Percentiles rank a stretch among this genome's conserved stretches.
phyloP scores from a whole-genome alignment of 2,888 invertebrate species.

The Julus scanicus region DNA sequence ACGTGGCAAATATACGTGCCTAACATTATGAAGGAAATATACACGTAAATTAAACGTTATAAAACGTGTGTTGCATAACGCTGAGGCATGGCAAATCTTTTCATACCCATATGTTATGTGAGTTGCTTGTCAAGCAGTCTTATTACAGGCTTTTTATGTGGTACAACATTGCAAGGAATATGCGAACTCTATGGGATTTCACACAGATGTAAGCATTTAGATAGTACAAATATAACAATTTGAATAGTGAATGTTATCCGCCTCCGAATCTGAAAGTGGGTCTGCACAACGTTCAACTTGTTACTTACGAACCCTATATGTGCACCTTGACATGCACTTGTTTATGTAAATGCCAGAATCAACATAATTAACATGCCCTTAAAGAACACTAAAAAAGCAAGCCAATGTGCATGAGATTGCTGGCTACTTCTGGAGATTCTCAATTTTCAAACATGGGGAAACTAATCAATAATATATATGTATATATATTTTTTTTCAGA shows the following conservation, averaged over 20 bases:
- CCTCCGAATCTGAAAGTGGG: neutral
- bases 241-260: neutral
- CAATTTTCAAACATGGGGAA: no score
- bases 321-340: neutral
- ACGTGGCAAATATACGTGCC: no score
- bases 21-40: neutral
- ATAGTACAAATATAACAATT: neutral
- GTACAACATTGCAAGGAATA: neutral
- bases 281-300: neutral
- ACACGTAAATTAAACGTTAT: neutral
- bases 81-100: conserved; percentile 4
- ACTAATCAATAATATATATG: no score
- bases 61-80: conserved; percentile 13
- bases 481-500: no score
- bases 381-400: no score
- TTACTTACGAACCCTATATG: neutral
- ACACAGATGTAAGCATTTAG: neutral
- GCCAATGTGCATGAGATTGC: no score
- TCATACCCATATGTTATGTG: neutral
- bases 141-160: neutral
- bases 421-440: no score
- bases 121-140: neutral
- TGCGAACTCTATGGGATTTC: neutral
- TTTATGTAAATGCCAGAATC: neutral
- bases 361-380: neutral